These are phyloP conservation scores for Pogonus chalceus DNA, from an alignment of 1,140 invertebrate species.

Conservation along the genomic window DNA sequence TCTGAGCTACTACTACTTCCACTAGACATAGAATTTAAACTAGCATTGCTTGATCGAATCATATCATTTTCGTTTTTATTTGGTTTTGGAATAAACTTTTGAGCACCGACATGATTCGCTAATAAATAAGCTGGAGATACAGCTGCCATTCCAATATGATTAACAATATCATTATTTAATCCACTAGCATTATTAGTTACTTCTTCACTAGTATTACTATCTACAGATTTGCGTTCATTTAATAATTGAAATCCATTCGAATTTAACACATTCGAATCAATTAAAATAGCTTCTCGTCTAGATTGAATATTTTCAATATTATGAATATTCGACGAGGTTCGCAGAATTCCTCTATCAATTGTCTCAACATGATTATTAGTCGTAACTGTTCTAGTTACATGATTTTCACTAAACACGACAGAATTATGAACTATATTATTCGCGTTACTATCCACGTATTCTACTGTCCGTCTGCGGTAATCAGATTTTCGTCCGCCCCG, in stretches of 20 bases:
- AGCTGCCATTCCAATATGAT: constrained; percentile 19
- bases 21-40: constrained; percentile 33
- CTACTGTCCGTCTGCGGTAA: constrained; percentile 34
- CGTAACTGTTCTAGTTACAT: not conserved
- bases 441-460: constrained; percentile 42
- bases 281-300: constrained; percentile 3
- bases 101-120: constrained; percentile 30
- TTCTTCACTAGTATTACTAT: constrained; percentile 18
- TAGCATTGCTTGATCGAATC: constrained; percentile 25
- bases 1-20: constrained; percentile 29
- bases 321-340: not conserved
- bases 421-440: constrained; percentile 26
- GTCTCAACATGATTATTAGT: constrained; percentile 8
- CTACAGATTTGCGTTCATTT: not conserved
- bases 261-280: constrained; percentile 13
- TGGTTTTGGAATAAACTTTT: constrained; percentile 8
- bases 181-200: constrained; percentile 19
- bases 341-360: not conserved
- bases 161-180: constrained; percentile 15
- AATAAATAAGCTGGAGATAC: constrained; percentile 26
- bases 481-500: constrained; percentile 33
- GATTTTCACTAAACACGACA: not conserved
- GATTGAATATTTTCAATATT: constrained; percentile 4
- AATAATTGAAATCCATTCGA: constrained; percentile 3
- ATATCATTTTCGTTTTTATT: not conserved